Conservation (phyloP, 2,888 invertebrate genomes). For the Mechanitis mazaeus region DNA sequence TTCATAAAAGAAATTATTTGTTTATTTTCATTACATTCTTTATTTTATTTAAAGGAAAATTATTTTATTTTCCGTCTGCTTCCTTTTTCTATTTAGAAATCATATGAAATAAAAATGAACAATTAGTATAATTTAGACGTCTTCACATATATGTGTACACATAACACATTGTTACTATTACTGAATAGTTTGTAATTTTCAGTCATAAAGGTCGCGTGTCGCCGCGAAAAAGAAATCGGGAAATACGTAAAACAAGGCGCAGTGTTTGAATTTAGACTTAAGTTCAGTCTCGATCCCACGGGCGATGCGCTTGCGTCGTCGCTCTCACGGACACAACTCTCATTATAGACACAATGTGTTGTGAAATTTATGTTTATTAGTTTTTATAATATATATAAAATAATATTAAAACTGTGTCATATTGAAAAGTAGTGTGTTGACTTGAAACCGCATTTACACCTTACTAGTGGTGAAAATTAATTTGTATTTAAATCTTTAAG, state of each 20-base stretch:
- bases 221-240: conserved; percentile 56
- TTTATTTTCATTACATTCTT: no score
- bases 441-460: no score
- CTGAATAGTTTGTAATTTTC: background rate
- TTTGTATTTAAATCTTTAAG: no score
- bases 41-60: no score
- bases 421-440: background rate
- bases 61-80: no score
- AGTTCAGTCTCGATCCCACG: conserved; percentile 59
- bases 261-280: conserved; percentile 66
- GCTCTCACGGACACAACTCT: conserved; percentile 23
- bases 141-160: no score
- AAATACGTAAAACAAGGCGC: conserved; percentile 67
- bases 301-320: conserved; percentile 59
- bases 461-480: no score
- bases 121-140: no score
- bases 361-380: background rate
- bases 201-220: conserved; percentile 50
- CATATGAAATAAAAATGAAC: no score
- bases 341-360: background rate
- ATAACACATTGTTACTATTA: background rate
- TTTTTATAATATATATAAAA: background rate
- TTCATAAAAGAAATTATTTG: no score
- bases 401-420: background rate
- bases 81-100: no score